Evolutionary conservation across 2,113 vertebrate genomes (phyloP), one percentile per base, ranked within the genome.

Genomic region (Coturnix japonica): DNA sequence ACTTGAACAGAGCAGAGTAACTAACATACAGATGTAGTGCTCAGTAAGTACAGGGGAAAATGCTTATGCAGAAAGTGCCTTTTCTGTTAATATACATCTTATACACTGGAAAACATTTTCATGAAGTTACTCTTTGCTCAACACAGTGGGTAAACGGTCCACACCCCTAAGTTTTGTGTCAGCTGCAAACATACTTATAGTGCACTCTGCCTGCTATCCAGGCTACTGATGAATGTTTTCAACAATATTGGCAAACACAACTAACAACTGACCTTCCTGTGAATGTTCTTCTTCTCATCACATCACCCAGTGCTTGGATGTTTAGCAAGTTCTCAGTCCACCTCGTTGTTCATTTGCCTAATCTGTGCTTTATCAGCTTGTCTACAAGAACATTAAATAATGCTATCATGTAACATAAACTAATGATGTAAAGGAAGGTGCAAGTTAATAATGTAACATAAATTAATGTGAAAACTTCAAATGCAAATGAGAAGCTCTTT

Each of bases 41-140:
- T 88, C 37, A 71, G 60, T 30, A 70, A 76, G 23, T 49, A 18
- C 33, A 69, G 73, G 15, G 41, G 51, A 57, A 73, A 26, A 12
- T 12, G 75, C 6, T 6, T 18, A 56, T 18, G 25, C 16, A 72
- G 67, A 87, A 59, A 53, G 1, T 72, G 81, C 92, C 37, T 85
- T 97, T 96, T 96, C 76, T 87, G n/a, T 93, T 96, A 95, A 93
- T 91, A 90, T 77, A 78, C 17, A 46, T 35, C 19, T 7, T 63
- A 15, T 54, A 87, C 60, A 66, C 12, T 26, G 43, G n/a, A 66
- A 93, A 95, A 79, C 81, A 90, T 71, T 84, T 97, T 49, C 63
- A 54, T 33, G 7, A 67, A 3, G 20, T 74, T 73, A 7, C 19
- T 46, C 37, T 26, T 46, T 67, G 61, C 7, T 5, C 10, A 31